Conservation (phyloP, 1,140 invertebrate genomes). For the Cydia fagiglandana region DNA sequence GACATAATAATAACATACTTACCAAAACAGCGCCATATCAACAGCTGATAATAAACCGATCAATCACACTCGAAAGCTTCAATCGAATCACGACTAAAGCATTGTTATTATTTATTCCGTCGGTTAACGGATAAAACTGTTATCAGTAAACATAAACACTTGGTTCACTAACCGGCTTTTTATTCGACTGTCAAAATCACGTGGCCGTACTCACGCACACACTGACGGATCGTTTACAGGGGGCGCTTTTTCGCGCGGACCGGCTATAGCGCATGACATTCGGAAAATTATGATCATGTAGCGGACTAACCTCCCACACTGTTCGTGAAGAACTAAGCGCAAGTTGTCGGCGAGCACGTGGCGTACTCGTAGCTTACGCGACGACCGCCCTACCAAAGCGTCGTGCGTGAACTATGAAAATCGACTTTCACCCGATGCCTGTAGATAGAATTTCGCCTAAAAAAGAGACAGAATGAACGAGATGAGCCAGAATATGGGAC, state of each 20-base stretch:
- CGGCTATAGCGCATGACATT: constrained; percentile 69
- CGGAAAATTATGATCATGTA: constrained; percentile 67
- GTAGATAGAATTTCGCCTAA: constrained; percentile 59
- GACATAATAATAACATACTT: constrained; percentile 14
- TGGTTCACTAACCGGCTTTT: constrained; percentile 56
- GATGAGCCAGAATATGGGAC: constrained; percentile 74
- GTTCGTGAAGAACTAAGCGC: constrained; percentile 78
- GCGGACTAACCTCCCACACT: constrained; percentile 76
- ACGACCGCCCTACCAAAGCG: constrained; percentile 72
- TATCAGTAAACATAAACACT: constrained; percentile 55
- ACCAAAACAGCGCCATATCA: constrained; percentile 30
- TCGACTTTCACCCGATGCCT: constrained; percentile 58
- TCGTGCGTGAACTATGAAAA: constrained; percentile 56
- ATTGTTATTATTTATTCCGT: not conserved
- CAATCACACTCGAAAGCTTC: not conserved
- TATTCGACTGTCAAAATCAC: constrained; percentile 71
- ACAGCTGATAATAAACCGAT: constrained; percentile 2
- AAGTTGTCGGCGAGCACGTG: constrained; percentile 75
- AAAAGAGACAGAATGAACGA: constrained; percentile 44
- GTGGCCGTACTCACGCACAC: constrained; percentile 51
- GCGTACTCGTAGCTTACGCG: constrained; percentile 65
- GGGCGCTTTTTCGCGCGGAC: constrained; percentile 57
- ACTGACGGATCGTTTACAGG: constrained; percentile 46
- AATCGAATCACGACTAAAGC: constrained; percentile 5
- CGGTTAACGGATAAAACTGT: constrained; percentile 38